Evolutionary conservation across 2,113 vertebrate species (phyloP).

Genomic region (Hiodon alosoides): DNA sequence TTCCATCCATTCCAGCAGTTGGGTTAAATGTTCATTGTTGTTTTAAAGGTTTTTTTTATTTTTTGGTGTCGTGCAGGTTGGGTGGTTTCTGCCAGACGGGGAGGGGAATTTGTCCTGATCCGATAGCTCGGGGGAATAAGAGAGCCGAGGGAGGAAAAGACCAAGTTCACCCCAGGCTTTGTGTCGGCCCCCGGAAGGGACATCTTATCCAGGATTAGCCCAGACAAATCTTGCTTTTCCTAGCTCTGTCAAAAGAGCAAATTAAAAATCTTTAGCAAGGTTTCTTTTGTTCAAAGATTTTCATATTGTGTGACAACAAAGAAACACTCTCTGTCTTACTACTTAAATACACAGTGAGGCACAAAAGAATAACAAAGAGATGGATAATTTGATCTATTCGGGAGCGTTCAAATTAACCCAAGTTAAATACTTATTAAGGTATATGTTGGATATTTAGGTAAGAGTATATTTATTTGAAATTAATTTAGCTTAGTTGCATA

Average conservation of each 20-base stretch:
- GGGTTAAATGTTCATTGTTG: background rate
- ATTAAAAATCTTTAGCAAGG: constrained; percentile 28
- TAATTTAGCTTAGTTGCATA: background rate
- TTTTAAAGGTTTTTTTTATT: background rate
- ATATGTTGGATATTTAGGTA: no score
- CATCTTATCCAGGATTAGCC: constrained; percentile 56
- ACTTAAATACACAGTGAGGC: background rate
- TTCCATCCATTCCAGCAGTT: background rate
- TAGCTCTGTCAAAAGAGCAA: constrained; percentile 33
- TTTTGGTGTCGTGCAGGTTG: constrained; percentile 1
- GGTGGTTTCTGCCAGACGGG: constrained; percentile 23
- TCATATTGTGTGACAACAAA: constrained; percentile 26
- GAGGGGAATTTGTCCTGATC: constrained; percentile 37
- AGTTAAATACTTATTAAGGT: background rate
- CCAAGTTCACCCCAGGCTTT: constrained; percentile 21
- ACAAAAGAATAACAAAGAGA: background rate
- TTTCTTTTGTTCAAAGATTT: constrained; percentile 41
- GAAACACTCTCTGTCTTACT: background rate
- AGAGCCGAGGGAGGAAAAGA: constrained; percentile 22
- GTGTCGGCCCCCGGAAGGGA: constrained; percentile 42
- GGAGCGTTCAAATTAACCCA: background rate
- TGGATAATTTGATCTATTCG: background rate
- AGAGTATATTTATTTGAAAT: background rate
- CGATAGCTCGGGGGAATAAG: constrained; percentile 29
- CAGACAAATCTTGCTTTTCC: constrained; percentile 45